Base-by-base conservation (phyloP, 2,113 vertebrate genomes). In the Eonycteris spelaea region DNA sequence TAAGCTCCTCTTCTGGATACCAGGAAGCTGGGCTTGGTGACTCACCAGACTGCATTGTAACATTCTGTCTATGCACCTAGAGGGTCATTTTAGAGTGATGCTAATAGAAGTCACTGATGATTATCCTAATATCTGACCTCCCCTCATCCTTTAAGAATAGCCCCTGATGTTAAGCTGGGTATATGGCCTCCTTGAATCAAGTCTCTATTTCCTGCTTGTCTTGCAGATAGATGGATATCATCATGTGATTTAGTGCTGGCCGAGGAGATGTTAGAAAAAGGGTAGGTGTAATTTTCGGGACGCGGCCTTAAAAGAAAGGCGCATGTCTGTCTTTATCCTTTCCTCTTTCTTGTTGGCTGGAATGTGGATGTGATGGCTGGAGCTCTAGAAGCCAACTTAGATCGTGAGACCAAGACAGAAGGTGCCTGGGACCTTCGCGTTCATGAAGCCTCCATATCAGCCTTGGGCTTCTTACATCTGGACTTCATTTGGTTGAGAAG, bases 361-460 rank as follows among this genome's bases (percentile, higher is more conserved):
- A 77, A 82, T 87, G 30, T 57, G 22, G 73, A 59, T 90, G 48
- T 26, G 88, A 97, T 51, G 73, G 68, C 61, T 92, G 55, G 88
- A 82, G 59, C 79, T 89, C 61, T 45, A 14, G 84, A 53, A 89
- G 77, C 73, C 67, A 89, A 55, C 21, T 71, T 59, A 51, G 67
- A 80, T 38, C 30, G 53, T 35, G 57, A 86, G n/a, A 80, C 73
- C 7, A 75, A 43, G 55, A 84, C 0, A 88, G 83, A 45, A 30
- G 18, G 12, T 87, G 8, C 24, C n/a, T n/a, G 9, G 38, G 43
- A 78, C 80, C 55, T 68, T 14, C 6, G 6, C 7, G 80, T 57
- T 13, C 24, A 30, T 26, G 40, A 57, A 45, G 38, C 4, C 4
- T 12, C 51, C 1, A 12, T 0, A 48, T 13, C 11, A 61, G 26